Percentiles rank a stretch among this genome's conserved stretches.
phyloP scores from a whole-genome alignment of 1,140 invertebrate genomes.

The Zaprionus africanus region DNA sequence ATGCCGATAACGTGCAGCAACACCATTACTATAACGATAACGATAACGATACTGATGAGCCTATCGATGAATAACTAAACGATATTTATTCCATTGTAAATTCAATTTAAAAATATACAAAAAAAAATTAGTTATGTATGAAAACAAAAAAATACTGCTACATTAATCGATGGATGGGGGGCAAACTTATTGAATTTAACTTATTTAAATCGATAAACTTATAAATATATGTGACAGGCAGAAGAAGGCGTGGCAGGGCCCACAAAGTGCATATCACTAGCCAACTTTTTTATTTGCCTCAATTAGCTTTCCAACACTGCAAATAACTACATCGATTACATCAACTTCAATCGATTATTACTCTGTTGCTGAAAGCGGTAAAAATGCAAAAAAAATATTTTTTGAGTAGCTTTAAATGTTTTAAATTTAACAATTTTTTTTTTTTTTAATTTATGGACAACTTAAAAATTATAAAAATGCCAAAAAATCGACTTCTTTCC shows the following conservation, averaged over 20 bases:
- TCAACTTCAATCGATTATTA: no score
- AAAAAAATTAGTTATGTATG: constrained; percentile 12
- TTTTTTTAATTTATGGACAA: no score
- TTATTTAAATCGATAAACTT: no score
- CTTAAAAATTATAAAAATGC: no score
- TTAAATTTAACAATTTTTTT: no score
- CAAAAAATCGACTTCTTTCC: no score
- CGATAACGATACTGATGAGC: constrained; percentile 41
- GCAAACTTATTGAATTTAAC: not conserved
- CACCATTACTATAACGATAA: constrained; percentile 17
- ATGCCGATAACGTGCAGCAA: constrained; percentile 19
- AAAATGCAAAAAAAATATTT: no score
- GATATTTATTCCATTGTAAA: constrained; percentile 19
- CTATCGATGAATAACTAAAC: constrained; percentile 41
- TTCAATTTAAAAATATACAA: constrained; percentile 6
- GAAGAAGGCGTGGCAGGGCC: no score
- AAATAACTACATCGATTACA: no score
- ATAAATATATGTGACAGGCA: no score
- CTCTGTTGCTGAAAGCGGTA: no score
- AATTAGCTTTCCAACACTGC: not conserved
- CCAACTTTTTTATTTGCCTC: not conserved
- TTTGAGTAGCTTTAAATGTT: no score
- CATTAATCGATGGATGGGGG: not conserved
- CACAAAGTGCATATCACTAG: not conserved
- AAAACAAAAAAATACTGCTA: constrained; percentile 1